Evolutionary conservation across 2,888 invertebrate species (phyloP), one percentile per base, ranked within the genome.

Genomic region (Bhutanitis thaidina): DNA sequence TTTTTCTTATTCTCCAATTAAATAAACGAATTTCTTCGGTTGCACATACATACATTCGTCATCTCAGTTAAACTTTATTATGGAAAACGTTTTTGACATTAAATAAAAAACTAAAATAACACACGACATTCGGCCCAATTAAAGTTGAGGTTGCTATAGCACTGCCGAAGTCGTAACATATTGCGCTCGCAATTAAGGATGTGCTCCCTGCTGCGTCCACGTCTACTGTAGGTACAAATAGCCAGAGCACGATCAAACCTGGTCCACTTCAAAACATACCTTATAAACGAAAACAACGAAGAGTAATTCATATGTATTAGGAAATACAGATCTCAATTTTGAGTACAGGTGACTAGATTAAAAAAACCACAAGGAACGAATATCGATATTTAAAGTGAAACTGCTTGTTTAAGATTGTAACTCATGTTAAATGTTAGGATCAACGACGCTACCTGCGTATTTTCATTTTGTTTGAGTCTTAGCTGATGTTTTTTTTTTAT

Each of bases 181-280:
- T 88, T 79, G 85, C 81, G 67, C 77, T 77, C 71, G 88, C 88
- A 89, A 89, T 89, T 88, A 87, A 80, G 86, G 88, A 67, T 60
- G 61, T 63, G 69, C 87, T 71, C 84, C 88, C 88, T 74, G 88
- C 87, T 88, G 88, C 8, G 80, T 66, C 68, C 59, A 59, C 61
- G 64, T 81, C 83, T 77, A 80, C 83, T 71, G 80, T 74, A 71
- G 69, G 73, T 76, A 74, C 72, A 68, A 88, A 87, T 85, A 79
- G 80, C 71, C 69, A 65, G 66, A 58, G 72, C 87, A 88, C 85
- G 85, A 88, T 67, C 69, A 74, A 77, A 81, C 77, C 80, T 71
- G 64, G 60, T 51, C 60, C 58, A 69, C 55, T 57, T 62, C 60
- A 59, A 37, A 44, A 40, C 27, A 38, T 29, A 48, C 40, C 46